phyloP scores from a whole-genome alignment of 2,888 invertebrate species.

The Parasteatoda lunata region DNA sequence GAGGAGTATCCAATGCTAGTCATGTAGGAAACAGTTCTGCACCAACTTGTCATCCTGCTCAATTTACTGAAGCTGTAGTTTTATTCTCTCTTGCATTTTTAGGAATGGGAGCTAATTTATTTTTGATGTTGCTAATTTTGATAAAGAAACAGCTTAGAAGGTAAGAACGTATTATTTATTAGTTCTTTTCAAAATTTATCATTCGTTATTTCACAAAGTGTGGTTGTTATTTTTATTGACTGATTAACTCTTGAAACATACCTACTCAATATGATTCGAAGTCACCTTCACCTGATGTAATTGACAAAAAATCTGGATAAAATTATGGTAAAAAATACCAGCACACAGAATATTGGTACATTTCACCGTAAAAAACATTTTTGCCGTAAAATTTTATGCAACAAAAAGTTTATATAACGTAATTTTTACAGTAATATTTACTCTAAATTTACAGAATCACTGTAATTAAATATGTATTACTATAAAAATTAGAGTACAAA shows the following conservation, averaged over 20 bases:
- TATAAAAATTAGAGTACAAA: too few species aligned
- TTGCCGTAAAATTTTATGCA: too few species aligned
- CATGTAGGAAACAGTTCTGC: slow-evolving; percentile 40
- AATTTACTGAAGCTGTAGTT: slow-evolving; percentile 85
- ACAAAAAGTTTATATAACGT: too few species aligned
- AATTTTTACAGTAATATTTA: too few species aligned
- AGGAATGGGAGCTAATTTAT: slow-evolving; percentile 87
- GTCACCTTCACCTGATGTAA: too few species aligned
- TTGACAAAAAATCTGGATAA: too few species aligned
- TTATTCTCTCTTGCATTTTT: slow-evolving; percentile 84
- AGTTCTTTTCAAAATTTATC: too few species aligned
- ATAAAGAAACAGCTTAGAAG: slow-evolving; percentile 85
- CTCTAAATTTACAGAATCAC: too few species aligned
- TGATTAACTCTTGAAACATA: neutral
- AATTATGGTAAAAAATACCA: too few species aligned
- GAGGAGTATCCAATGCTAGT: slow-evolving; percentile 50
- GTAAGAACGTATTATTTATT: slow-evolving; percentile 75
- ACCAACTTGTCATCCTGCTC: slow-evolving; percentile 82
- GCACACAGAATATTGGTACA: too few species aligned
- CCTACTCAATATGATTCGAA: neutral
- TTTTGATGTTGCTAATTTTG: slow-evolving; percentile 86
- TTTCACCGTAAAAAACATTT: too few species aligned
- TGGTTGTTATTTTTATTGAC: neutral
- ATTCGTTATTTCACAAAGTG: neutral
- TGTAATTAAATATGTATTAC: too few species aligned